phyloP scores from a whole-genome alignment of 1,140 invertebrate genomes.

The Augochlora pura region DNA sequence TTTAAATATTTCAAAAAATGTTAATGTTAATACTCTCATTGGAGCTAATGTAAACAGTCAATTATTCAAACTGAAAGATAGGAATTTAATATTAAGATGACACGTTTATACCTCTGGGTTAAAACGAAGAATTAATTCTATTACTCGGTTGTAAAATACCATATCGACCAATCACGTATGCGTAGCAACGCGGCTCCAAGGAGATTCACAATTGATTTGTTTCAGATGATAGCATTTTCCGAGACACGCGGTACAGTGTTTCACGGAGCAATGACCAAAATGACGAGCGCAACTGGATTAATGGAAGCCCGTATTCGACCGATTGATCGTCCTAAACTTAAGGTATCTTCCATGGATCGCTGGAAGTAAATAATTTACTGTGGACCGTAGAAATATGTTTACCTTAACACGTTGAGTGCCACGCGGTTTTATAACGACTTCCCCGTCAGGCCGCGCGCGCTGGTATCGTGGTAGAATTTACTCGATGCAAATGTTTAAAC shows the following conservation, averaged over 20 bases:
- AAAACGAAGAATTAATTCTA: neutral
- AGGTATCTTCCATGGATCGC: constrained; percentile 61
- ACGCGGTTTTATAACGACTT: no score
- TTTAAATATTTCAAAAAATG: no score
- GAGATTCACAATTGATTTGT: constrained; percentile 1
- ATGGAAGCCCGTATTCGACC: constrained; percentile 73
- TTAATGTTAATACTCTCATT: no score
- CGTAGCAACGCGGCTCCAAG: constrained; percentile 51
- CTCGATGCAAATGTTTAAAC: no score
- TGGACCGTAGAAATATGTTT: no score
- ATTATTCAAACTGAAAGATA: no score
- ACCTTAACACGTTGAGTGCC: no score
- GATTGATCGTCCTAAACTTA: constrained; percentile 68
- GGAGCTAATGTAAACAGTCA: no score
- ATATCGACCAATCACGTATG: constrained; percentile 53
- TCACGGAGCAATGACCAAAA: constrained; percentile 64
- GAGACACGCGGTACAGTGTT: neutral
- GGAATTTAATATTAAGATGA: no score
- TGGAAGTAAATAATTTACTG: neutral
- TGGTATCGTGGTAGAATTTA: no score
- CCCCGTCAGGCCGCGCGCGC: no score
- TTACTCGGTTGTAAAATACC: neutral
- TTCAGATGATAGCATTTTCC: neutral
- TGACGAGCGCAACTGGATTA: constrained; percentile 74
- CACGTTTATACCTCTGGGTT: no score